Base-by-base conservation (phyloP, 2,113 vertebrate species). In the Rhinogobius similis region DNA sequence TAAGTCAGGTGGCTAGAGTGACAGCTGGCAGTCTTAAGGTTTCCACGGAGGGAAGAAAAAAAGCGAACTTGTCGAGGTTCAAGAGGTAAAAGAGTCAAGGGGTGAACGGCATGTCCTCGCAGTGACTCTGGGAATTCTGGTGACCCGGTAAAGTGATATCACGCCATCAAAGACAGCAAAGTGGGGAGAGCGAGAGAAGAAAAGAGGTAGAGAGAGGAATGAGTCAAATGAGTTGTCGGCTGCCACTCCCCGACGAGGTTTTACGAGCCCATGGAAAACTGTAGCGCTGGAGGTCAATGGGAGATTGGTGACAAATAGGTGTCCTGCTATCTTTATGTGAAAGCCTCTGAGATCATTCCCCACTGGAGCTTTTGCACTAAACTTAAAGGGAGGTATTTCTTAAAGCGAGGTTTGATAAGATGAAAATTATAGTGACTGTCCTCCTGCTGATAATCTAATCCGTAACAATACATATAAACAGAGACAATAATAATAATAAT, bases 21-120 rank as follows among this genome's bases (percentile, higher is more conserved):
- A 90, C 87, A 92, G 87, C 88, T 90, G 85, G 82, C 89, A 85
- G 77, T 88, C 86, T 82, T 24, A 12, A 46, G 50, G 48, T 65
- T 77, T 80, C 65, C 55, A 29, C 11, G 7, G 26, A 58, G 26
- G 26, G 23, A 26, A 68, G 53, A 64, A 69, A 68, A 79, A 74
- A 53, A 66, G 69, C 65, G 76, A 73, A 59, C 55, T 84, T 61
- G 21, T 55, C 10, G 10, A 58, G 65, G 92, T 91, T 94, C 90
- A 91, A 91, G 85, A 92, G 89, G 87, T 92, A 90, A 89, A 88
- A 63, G 75, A 91, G 91, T 90, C 90, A 91, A 80, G 70, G 89
- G 90, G 90, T 91, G 90, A 91, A 78, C 65, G 56, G 52, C 58
- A 26, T 86, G 91, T 81, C 91, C 89, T 79, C 72, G 39, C 16